Base-by-base conservation (phyloP, 2,113 vertebrate species). In the Nycticryphes semicollaris region DNA sequence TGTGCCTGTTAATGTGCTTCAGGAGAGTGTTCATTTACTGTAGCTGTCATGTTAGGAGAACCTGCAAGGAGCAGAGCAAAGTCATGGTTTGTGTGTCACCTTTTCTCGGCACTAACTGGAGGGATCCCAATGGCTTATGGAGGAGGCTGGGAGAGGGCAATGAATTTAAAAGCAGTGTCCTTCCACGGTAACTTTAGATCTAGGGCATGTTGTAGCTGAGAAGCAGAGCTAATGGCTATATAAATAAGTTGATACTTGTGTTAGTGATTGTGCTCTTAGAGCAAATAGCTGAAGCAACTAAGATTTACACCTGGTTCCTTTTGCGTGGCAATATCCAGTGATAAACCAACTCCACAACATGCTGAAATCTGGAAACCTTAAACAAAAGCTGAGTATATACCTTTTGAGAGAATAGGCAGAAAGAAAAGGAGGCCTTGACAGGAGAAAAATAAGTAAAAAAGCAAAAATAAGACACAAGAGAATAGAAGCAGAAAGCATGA, bases 401-500 rank as follows among this genome's bases (percentile, higher is more conserved):
- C 47, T 95, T 88, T 90, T 67, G 67, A 96, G 68, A 88, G 7
- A 84, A 60, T 0, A 86, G 53, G 28, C 53, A 93, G 82, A 70
- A 88, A 81, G 67, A 73, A 82, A 93, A 84, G 43, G 41, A 91
- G 45, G 43, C 23, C 48, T 84, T 94, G 92, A 95, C 82, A 96
- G 86, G 54, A 91, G 67, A 60, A 79, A 94, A 94, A 90, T 76
- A 90, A 93, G 66, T 92, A 64, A 79, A 92, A 84, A 82, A 30
- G 53, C 64, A 73, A 89, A 94, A 96, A 78, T 79, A 94, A 96
- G 89, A 78, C 95, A 69, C 68, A 19, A 37, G 96, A 87, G 94
- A 94, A 80, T 92, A 94, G 94, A 87, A 91, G 56, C 48, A 93
- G 88, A 92, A 95, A 96, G 94, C 81, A 70, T 72, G 91, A 96